A percentile compares a stretch with the other conserved stretches of the same genome.
phyloP scores from a whole-genome alignment of 2,113 vertebrate species.

The Oryzias melastigma region DNA sequence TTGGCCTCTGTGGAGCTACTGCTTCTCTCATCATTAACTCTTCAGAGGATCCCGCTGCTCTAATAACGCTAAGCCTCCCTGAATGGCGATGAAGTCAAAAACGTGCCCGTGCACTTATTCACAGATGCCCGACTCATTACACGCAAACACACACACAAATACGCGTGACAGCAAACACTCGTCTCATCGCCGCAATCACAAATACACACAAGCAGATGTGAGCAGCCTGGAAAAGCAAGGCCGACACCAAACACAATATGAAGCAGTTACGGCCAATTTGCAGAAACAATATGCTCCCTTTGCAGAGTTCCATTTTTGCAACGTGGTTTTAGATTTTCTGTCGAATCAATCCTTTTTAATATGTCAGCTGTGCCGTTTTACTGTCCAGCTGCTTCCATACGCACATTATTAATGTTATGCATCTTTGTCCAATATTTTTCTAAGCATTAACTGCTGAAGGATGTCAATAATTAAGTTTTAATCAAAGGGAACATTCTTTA shows the following conservation, averaged over 20 bases:
- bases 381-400: neutral
- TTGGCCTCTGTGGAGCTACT: slow-evolving; percentile 72
- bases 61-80: slow-evolving; percentile 73
- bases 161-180: slow-evolving; percentile 18
- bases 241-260: slow-evolving; percentile 26
- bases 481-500: too few relatives aligned
- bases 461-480: too few relatives aligned
- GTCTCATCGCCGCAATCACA: slow-evolving; percentile 22
- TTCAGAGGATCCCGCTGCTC: slow-evolving; percentile 64
- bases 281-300: slow-evolving; percentile 12
- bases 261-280: slow-evolving; percentile 32
- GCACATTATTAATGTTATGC: too few relatives aligned
- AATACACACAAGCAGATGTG: slow-evolving; percentile 22
- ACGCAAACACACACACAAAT: slow-evolving; percentile 19
- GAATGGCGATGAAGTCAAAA: slow-evolving; percentile 70
- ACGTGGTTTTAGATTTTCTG: neutral
- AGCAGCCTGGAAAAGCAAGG: slow-evolving; percentile 19
- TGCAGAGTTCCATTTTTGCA: neutral
- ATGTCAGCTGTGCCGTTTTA: neutral
- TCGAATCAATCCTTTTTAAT: neutral
- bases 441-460: too few relatives aligned
- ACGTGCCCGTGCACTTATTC: slow-evolving; percentile 68
- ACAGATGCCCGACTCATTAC: slow-evolving; percentile 50
- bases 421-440: too few relatives aligned
- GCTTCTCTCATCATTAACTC: slow-evolving; percentile 76